Conservation (phyloP, 1,140 invertebrate species). For the Psix sp. region DNA sequence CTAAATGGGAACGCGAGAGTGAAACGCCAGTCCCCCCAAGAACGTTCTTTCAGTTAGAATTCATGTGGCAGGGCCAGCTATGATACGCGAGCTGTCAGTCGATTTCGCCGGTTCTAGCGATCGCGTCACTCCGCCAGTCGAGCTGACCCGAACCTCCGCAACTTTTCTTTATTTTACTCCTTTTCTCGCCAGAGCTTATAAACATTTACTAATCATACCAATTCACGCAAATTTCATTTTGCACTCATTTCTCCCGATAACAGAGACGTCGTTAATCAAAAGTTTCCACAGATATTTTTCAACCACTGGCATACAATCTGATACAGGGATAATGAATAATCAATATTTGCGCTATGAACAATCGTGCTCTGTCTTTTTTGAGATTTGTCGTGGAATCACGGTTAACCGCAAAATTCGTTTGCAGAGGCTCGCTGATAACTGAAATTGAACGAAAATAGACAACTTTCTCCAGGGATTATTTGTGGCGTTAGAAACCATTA, state of each 20-base stretch:
- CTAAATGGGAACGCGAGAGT: constrained; percentile 76
- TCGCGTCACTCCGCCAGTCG: too few relatives aligned
- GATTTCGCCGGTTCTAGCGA: constrained; percentile 38
- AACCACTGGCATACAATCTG: too few relatives aligned
- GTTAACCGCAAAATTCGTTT: constrained; percentile 27
- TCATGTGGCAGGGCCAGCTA: constrained; percentile 58
- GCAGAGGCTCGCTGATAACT: constrained; percentile 36
- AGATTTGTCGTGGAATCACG: constrained; percentile 30
- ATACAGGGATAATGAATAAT: too few relatives aligned
- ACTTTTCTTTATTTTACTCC: too few relatives aligned
- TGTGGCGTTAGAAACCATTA: constrained; percentile 41
- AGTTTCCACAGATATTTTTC: too few relatives aligned
- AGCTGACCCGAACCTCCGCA: too few relatives aligned
- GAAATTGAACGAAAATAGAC: constrained; percentile 35
- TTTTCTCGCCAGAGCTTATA: too few relatives aligned
- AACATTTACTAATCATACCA: too few relatives aligned
- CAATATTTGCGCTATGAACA: too few relatives aligned
- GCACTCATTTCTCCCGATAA: too few relatives aligned
- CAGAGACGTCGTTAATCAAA: too few relatives aligned
- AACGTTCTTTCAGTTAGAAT: constrained; percentile 63
- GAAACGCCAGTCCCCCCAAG: constrained; percentile 71
- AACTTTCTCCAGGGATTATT: constrained; percentile 46
- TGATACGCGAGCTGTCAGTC: constrained; percentile 53
- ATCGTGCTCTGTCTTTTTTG: background rate
- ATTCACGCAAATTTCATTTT: too few relatives aligned